These are phyloP conservation scores for Zoanthus solanderi DNA, from an alignment of 92 coral and sea anemone species.

Conservation along the genomic window DNA sequence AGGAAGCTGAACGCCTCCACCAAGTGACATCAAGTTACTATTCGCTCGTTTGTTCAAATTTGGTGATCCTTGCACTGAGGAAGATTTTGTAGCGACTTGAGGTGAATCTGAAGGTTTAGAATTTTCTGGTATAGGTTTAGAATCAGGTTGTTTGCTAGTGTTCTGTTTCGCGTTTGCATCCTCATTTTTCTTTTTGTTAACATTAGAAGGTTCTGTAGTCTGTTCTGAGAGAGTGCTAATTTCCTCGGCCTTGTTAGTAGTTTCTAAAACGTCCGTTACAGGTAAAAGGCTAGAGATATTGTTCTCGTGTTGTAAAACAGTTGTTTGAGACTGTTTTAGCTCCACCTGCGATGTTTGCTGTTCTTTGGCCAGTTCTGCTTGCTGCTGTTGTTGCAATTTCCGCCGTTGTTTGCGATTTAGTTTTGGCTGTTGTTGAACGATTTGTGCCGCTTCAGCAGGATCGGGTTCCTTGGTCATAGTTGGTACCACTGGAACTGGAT, in stretches of 20 bases:
- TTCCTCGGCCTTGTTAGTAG: constrained; percentile 37
- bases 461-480: constrained; percentile 64
- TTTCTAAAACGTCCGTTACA: constrained; percentile 16
- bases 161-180: constrained; percentile 43
- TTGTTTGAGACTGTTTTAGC: constrained; percentile 52
- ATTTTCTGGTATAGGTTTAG: constrained; percentile 31
- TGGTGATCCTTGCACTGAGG: constrained; percentile 49
- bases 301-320: constrained; percentile 44
- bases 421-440: constrained; percentile 77
- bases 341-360: constrained; percentile 43
- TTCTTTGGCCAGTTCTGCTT: constrained; percentile 70
- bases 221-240: constrained; percentile 40
- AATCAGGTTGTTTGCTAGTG: constrained; percentile 45
- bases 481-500: constrained; percentile 51
- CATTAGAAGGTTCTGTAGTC: constrained; percentile 42
- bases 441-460: constrained; percentile 73
- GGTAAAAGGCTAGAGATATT: background rate
- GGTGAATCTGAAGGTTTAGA: constrained; percentile 33
- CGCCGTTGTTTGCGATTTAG: constrained; percentile 95
- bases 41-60: constrained; percentile 51
- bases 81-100: constrained; percentile 41
- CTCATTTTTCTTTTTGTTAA: constrained; percentile 50
- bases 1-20: constrained; percentile 75
- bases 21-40: constrained; percentile 62
- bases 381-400: constrained; percentile 74